Conservation (phyloP, 2,797 vertebrate genomes). For the Hypotaenidia okinawae region DNA sequence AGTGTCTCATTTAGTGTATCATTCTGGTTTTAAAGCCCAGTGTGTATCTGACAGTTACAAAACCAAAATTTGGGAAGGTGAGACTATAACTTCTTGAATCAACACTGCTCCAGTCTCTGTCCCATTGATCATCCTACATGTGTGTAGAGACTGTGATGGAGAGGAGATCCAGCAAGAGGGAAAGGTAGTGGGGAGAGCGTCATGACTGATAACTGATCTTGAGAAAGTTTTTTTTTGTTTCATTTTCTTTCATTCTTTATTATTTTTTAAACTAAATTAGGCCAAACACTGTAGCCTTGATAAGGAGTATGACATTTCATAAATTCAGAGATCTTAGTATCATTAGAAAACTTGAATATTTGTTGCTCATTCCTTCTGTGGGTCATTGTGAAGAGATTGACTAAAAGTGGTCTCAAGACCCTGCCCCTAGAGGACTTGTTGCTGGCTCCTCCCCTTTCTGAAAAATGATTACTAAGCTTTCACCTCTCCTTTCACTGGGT, state of each 20-base stretch:
- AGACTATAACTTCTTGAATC: neutral
- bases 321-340: neutral
- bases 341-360: neutral
- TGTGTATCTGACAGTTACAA: neutral
- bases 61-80: neutral
- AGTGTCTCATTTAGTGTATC: neutral
- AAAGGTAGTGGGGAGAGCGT: neutral
- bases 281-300: neutral
- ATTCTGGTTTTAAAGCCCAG: neutral
- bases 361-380: neutral
- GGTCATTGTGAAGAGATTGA: neutral
- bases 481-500: neutral
- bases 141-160: neutral
- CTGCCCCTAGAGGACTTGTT: neutral
- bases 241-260: too few species aligned
- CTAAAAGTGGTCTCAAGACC: neutral
- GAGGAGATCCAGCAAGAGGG: neutral
- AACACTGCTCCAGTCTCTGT: fast-evolving
- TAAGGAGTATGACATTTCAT: neutral
- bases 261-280: neutral
- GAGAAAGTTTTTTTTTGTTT: neutral
- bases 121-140: neutral
- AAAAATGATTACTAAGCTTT: neutral
- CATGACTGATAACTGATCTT: neutral
- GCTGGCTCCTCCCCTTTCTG: neutral